A percentile compares a stretch with the other conserved stretches of the same genome.
These are phyloP conservation scores for Bursaphelenchus okinawaensis DNA, from an alignment of 2,888 invertebrate genomes.

Conservation along the genomic window DNA sequence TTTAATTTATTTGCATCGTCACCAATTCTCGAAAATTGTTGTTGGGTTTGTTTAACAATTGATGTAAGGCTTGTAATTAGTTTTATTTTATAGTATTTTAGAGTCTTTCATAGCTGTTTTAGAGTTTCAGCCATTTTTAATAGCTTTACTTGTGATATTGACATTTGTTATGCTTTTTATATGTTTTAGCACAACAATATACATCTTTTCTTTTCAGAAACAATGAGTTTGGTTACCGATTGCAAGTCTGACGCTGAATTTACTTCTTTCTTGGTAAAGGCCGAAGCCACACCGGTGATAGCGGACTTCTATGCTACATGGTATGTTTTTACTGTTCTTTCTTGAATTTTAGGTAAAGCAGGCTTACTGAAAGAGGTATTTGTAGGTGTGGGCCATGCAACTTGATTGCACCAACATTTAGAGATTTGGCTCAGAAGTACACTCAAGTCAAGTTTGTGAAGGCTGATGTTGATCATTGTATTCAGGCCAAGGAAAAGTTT, in stretches of 20 bases:
- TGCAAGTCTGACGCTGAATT: slow-evolving; percentile 33
- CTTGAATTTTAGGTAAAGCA: neutral
- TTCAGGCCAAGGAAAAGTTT: slow-evolving; percentile 68
- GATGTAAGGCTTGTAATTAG: too few relatives aligned
- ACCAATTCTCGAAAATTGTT: neutral
- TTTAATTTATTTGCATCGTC: neutral
- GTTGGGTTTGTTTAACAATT: neutral
- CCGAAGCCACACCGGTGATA: slow-evolving; percentile 28
- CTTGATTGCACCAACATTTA: slow-evolving; percentile 84
- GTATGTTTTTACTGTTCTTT: slow-evolving; percentile 11
- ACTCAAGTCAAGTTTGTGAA: slow-evolving; percentile 74
- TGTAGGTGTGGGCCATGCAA: slow-evolving; percentile 91
- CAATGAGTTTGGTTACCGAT: slow-evolving; percentile 40
- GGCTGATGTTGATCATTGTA: slow-evolving; percentile 76
- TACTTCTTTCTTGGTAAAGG: slow-evolving; percentile 21
- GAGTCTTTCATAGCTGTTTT: too few relatives aligned
- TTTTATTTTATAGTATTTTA: too few relatives aligned
- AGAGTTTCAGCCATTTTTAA: too few relatives aligned
- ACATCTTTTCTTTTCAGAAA: too few relatives aligned
- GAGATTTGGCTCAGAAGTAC: slow-evolving; percentile 79
- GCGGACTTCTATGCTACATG: slow-evolving; percentile 30
- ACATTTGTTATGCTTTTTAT: too few relatives aligned
- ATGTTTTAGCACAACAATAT: too few relatives aligned
- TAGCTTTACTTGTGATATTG: too few relatives aligned
- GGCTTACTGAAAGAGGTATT: slow-evolving; percentile 6